Base-by-base conservation (phyloP, 2,888 invertebrate species). In the Agrochola circellaris region DNA sequence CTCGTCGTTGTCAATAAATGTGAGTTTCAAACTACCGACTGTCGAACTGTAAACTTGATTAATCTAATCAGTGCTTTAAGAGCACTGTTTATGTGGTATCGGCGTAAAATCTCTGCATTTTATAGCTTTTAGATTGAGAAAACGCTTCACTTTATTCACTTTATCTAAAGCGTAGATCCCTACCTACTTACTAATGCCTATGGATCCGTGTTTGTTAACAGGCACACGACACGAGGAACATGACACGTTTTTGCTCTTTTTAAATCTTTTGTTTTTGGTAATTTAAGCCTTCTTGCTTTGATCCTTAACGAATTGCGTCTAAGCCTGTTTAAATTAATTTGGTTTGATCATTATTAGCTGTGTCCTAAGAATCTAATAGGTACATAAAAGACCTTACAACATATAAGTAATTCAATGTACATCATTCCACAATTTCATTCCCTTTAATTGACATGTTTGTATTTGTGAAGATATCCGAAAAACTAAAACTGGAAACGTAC, bases 51-150 rank as follows among this genome's bases (percentile, higher is more conserved):
- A 34, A 87, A 77, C 65, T 73, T 56, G 74, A 75, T 64, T 73
- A 73, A 83, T 76, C 65, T 85, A 78, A 86, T 87, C 79, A 75
- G 75, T 38, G 78, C 75, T 74, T 74, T 75, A 75, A 74, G 66
- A 71, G 75, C 64, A 20, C 75, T 82, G 64, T 79, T 86, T 79
- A 77, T 61, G 71, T 73, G 72, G 73, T 75, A 30, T 74, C 34
- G 61, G 51, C 45, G 65, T 72, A 64, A 79, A 86, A 30, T 75
- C 61, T 73, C 38, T 65, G 68, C 73, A 72, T 77, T 84, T 76
- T 76, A 77, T 75, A 74, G 77, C 77, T 70, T 65, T 79, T 66
- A 67, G 64, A 69, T 65, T 58, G 69, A n/a, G 17, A 34, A 7
- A n/a, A 68, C 42, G 48, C 42, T 75, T 64, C 45, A 34, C 42